Conservation (phyloP, 2,113 vertebrate genomes). For the Thymallus thymallus region DNA sequence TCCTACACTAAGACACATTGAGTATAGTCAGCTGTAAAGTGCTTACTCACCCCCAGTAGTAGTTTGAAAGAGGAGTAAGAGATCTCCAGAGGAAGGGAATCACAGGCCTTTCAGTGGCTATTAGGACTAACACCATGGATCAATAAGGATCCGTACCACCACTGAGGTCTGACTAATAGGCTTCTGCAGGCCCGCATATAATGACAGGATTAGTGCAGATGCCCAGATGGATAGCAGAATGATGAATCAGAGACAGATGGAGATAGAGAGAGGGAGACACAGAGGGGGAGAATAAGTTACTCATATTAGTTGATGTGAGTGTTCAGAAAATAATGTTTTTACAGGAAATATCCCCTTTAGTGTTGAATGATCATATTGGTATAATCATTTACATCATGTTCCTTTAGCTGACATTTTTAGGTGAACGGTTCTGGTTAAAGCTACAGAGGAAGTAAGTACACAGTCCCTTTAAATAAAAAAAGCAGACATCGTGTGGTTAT, state of each 20-base stretch:
- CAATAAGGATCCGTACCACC: slow-evolving; percentile 69
- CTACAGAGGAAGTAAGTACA: not conserved
- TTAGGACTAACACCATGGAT: slow-evolving; percentile 67
- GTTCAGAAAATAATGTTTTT: not conserved
- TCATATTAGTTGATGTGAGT: too few relatives aligned
- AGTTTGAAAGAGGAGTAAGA: slow-evolving; percentile 30
- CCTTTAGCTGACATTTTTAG: not conserved
- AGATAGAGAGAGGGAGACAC: not conserved
- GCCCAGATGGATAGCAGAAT: slow-evolving; percentile 53
- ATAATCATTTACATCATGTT: not conserved
- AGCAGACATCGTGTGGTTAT: not conserved
- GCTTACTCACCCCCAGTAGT: slow-evolving; percentile 51
- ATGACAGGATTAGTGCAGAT: slow-evolving; percentile 61
- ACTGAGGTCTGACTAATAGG: slow-evolving; percentile 60
- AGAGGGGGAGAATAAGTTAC: not conserved
- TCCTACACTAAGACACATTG: not conserved
- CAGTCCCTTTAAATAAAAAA: not conserved
- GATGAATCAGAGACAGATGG: slow-evolving; percentile 18
- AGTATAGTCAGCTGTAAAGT: slow-evolving; percentile 53
- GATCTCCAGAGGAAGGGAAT: slow-evolving; percentile 66
- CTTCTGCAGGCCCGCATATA: slow-evolving; percentile 53
- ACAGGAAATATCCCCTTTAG: not conserved
- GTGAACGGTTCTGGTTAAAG: not conserved
- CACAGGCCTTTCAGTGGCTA: slow-evolving; percentile 64
- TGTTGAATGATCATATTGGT: not conserved